Conservation (phyloP, 1,140 invertebrate species). For the Xylocopa sonorina region DNA sequence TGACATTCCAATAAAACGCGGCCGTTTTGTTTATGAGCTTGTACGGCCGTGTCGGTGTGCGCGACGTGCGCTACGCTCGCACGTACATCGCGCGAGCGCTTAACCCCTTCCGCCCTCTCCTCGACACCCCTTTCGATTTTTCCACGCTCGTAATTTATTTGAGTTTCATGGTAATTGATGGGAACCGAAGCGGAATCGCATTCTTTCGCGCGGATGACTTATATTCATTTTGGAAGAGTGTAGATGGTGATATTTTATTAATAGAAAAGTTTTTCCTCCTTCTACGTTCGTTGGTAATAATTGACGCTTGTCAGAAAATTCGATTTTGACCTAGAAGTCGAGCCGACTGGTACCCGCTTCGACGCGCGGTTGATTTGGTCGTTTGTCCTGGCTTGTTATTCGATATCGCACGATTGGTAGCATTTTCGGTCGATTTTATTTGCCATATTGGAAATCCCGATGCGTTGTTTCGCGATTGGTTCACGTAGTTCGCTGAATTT, state of each 20-base stretch:
- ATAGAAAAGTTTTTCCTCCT: too few species aligned
- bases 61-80: slow-evolving; percentile 1
- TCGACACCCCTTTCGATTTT: not conserved
- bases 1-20: slow-evolving; percentile 83
- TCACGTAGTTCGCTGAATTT: not conserved
- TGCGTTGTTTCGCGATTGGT: not conserved
- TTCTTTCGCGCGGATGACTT: too few species aligned
- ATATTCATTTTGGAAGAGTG: too few species aligned
- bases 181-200: too few species aligned
- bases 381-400: not conserved
- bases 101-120: slow-evolving; percentile 14
- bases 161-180: too few species aligned
- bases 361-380: not conserved
- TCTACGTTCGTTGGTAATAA: too few species aligned
- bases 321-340: too few species aligned
- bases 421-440: not conserved
- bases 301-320: too few species aligned
- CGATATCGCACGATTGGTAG: not conserved
- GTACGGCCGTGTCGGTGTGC: slow-evolving; percentile 62
- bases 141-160: not conserved
- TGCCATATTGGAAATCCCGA: not conserved
- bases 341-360: too few species aligned
- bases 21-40: slow-evolving; percentile 82
- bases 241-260: too few species aligned
- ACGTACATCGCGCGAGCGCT: slow-evolving; percentile 7